Evolutionary conservation across 2,113 vertebrate species (phyloP), one percentile per base, ranked within the genome.

Genomic region (Pangasianodon hypophthalmus): DNA sequence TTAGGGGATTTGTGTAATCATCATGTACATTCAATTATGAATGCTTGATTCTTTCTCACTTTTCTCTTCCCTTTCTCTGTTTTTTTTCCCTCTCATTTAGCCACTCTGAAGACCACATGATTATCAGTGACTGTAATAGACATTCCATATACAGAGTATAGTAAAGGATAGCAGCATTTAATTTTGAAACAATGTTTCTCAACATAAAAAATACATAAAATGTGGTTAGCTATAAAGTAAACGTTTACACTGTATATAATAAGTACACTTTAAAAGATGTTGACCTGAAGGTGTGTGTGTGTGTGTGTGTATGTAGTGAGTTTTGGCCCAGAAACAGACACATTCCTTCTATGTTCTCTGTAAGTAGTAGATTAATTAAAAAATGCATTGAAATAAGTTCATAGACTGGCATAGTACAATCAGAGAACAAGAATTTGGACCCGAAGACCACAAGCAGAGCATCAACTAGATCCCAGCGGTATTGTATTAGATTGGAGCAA

Each of bases 171-270:
- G 95, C 94, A 94, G 94, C 95, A 96, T 95, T 95, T 93, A 97
- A 96, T 77, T 96, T 94, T 95, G 96, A 96, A 96, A 96, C 94
- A 94, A 95, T 93, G 94, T 96, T 95, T 96, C 95, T 95, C 96
- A 93, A 95, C 95, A 95, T 93, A 95, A 96, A 92, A 95, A 95
- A 96, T 96, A 54, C 19, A 85, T 96, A 95, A 95, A 95, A 94
- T 95, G 96, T 97, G 95, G 94, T 97, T 95, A 96, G 95, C 93
- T 97, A 97, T 96, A 95, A 96, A 95, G 93, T 97, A 95, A 96
- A 96, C 96, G 95, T 97, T 98, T 97, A 97, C 96, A 96, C 93
- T 98, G 97, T 97, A 97, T 96, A 97, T 97, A 96, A 94, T 87
- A 95, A 87, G 94, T 89, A 89, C 89, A 90, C 67, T 92, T 87